These are phyloP conservation scores for Luehdorfia chinensis DNA, from an alignment of 1,140 invertebrate genomes.

Conservation along the genomic window DNA sequence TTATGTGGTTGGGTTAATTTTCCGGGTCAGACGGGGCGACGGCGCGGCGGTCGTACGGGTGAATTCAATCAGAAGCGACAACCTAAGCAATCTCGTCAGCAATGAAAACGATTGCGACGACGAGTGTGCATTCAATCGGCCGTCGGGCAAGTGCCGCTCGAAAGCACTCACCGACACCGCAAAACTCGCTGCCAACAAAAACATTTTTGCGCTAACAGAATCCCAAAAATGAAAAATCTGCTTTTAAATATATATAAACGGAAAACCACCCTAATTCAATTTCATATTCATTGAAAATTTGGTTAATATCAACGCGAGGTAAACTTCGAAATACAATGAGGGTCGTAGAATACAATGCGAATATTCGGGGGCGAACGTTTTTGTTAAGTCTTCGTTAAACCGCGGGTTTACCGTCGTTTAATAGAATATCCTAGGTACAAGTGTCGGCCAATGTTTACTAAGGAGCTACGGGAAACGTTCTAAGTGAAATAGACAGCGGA, in stretches of 20 bases:
- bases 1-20: constrained; percentile 63
- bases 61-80: constrained; percentile 72
- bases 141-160: constrained; percentile 37
- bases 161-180: constrained; percentile 38
- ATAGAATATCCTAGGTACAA: constrained; percentile 51
- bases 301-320: no score
- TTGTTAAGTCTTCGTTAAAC: constrained; percentile 41
- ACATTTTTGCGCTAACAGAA: constrained; percentile 15
- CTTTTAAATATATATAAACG: background rate
- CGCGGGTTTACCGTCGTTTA: constrained; percentile 38
- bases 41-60: constrained; percentile 27
- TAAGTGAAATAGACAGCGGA: constrained; percentile 62
- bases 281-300: no score
- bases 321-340: no score
- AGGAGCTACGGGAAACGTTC: constrained; percentile 46
- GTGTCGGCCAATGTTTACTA: constrained; percentile 43
- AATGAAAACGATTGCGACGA: constrained; percentile 53
- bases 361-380: constrained; percentile 22
- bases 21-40: constrained; percentile 38
- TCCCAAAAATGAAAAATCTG: background rate
- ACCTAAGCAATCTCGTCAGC: constrained; percentile 60
- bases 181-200: constrained; percentile 24
- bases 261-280: background rate
- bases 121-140: constrained; percentile 57
- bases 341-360: no score